A percentile compares a stretch with the other conserved stretches of the same genome.
These are phyloP conservation scores for Fregata magnificens DNA, from an alignment of 2,113 vertebrate genomes.

Conservation along the genomic window DNA sequence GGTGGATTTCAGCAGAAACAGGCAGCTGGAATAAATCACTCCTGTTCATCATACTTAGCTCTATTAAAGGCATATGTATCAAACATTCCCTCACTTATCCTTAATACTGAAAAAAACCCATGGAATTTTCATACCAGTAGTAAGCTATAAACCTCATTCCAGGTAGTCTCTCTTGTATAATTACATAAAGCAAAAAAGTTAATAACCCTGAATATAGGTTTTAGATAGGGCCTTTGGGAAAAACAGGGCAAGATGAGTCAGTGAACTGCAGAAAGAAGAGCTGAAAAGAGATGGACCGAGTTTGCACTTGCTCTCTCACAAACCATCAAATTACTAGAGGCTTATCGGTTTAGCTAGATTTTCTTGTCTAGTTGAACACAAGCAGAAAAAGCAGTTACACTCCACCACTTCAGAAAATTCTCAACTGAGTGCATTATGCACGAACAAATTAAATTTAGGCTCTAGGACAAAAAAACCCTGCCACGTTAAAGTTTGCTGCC, in stretches of 20 bases:
- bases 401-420: neutral
- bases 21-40: neutral
- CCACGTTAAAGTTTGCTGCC: neutral
- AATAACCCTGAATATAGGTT: neutral
- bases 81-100: neutral
- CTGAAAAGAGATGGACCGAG: neutral
- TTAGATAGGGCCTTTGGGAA: neutral
- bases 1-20: neutral
- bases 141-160: neutral
- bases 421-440: neutral
- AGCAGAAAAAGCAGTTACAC: neutral
- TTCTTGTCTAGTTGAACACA: neutral
- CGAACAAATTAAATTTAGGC: neutral
- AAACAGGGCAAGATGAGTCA: neutral
- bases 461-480: neutral
- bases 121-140: neutral
- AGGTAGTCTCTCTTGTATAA: neutral
- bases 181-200: constrained; percentile 13
- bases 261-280: neutral
- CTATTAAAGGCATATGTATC: neutral
- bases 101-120: neutral
- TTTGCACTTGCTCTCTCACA: neutral
- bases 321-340: neutral
- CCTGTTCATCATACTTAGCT: neutral
- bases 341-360: neutral